phyloP scores from a whole-genome alignment of 1,140 invertebrate genomes.

The Dreissena rostriformis region DNA sequence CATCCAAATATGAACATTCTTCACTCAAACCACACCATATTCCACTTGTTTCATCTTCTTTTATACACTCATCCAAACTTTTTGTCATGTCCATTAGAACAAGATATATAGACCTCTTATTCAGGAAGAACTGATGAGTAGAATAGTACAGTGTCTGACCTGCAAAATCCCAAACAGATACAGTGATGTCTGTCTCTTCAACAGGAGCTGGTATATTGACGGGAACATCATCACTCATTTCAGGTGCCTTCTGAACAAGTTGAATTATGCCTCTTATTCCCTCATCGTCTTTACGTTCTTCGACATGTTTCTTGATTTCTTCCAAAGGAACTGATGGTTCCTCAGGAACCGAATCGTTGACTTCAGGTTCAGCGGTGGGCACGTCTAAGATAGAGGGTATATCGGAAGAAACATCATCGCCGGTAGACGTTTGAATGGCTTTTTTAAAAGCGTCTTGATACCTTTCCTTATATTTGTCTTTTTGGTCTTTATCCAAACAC shows the following conservation, averaged over 20 bases:
- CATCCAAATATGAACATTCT: not conserved
- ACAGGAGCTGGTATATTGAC: not conserved
- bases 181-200: not conserved
- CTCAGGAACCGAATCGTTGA: not conserved
- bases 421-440: too few relatives aligned
- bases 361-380: not conserved
- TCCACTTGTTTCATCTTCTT: not conserved
- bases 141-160: not conserved
- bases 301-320: too few relatives aligned
- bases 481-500: not conserved
- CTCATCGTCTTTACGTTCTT: too few relatives aligned
- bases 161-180: slow-evolving; percentile 2
- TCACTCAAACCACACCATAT: not conserved
- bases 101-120: not conserved
- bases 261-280: not conserved
- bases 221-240: not conserved
- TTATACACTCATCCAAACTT: not conserved
- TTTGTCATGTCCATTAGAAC: slow-evolving; percentile 5
- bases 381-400: not conserved
- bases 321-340: not conserved
- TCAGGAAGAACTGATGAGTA: not conserved
- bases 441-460: not conserved
- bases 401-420: not conserved
- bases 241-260: not conserved
- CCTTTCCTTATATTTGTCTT: not conserved